Evolutionary conservation across 2,888 invertebrate genomes (phyloP).

Genomic region (Tetragonula carbonaria): DNA sequence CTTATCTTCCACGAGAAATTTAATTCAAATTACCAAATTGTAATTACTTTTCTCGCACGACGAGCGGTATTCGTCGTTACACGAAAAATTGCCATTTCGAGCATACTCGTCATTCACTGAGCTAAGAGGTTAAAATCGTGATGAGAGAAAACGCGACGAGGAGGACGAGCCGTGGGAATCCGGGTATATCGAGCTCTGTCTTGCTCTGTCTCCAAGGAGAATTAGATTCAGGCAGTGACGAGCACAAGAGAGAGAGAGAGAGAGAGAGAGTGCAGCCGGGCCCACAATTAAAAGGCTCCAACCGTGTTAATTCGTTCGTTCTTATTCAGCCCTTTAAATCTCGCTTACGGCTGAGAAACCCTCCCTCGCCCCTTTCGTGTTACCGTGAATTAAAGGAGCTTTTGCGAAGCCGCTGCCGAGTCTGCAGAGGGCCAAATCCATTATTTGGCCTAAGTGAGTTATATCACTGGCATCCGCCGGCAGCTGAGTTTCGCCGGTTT

Average conservation of each 20-base stretch:
- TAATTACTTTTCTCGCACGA: too few relatives aligned
- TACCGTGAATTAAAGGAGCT: constrained; percentile 63
- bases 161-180: constrained; percentile 39
- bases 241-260: neutral
- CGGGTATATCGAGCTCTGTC: constrained; percentile 25
- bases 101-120: too few relatives aligned
- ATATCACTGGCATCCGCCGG: constrained; percentile 57
- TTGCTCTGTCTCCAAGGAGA: constrained; percentile 16
- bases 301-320: constrained; percentile 67
- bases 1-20: too few relatives aligned
- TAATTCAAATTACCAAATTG: too few relatives aligned
- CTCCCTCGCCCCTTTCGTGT: constrained; percentile 13
- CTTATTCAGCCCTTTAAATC: constrained; percentile 65
- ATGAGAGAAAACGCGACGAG: neutral
- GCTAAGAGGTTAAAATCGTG: neutral
- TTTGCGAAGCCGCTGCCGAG: neutral
- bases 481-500: constrained; percentile 38
- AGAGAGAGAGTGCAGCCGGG: constrained; percentile 16
- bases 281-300: constrained; percentile 65
- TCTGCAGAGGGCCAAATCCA: constrained; percentile 53
- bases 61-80: too few relatives aligned
- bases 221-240: constrained; percentile 47
- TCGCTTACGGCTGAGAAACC: constrained; percentile 41
- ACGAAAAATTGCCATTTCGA: too few relatives aligned
- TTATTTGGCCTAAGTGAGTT: constrained; percentile 67